Evolutionary conservation across 1,140 invertebrate genomes (phyloP).

Genomic region (Lordiphosa collinella): DNA sequence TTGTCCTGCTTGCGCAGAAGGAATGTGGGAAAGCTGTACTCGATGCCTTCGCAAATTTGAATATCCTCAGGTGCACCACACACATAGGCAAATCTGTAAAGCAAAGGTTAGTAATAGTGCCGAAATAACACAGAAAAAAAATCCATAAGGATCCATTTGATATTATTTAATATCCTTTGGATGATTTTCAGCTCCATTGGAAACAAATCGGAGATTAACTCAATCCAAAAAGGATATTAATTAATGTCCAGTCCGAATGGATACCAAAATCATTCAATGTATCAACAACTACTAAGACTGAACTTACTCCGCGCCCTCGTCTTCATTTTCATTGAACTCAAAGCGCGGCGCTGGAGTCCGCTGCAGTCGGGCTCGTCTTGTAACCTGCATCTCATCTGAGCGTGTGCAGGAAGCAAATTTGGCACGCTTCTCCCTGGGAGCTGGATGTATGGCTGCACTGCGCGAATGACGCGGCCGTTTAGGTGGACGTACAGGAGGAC

Average conservation of each 20-base stretch:
- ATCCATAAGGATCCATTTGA: too few species aligned
- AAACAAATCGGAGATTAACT: too few species aligned
- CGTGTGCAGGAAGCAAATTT: conserved; percentile 50
- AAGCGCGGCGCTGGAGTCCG: conserved; percentile 6
- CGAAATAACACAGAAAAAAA: accelerated
- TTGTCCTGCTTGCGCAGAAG: conserved; percentile 70
- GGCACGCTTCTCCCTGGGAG: conserved; percentile 64
- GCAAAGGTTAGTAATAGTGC: neutral
- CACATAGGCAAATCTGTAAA: conserved; percentile 51
- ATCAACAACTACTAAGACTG: too few species aligned
- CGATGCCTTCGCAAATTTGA: conserved; percentile 68
- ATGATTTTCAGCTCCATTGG: too few species aligned
- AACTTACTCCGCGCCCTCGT: conserved; percentile 43
- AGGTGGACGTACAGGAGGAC: conserved; percentile 69
- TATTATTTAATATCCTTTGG: too few species aligned
- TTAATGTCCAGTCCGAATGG: too few species aligned
- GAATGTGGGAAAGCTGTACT: conserved; percentile 77
- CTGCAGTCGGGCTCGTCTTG: conserved; percentile 14
- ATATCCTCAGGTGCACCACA: conserved; percentile 63
- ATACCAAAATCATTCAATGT: too few species aligned
- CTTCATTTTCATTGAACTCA: conserved; percentile 34
- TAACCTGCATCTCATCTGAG: conserved; percentile 5
- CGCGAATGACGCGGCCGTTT: conserved; percentile 72
- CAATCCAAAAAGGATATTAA: too few species aligned
- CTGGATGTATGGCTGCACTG: conserved; percentile 47